Evolutionary conservation across 1,140 invertebrate species (phyloP), one percentile per base, ranked within the genome.

Genomic region (Hycleus cichorii): DNA sequence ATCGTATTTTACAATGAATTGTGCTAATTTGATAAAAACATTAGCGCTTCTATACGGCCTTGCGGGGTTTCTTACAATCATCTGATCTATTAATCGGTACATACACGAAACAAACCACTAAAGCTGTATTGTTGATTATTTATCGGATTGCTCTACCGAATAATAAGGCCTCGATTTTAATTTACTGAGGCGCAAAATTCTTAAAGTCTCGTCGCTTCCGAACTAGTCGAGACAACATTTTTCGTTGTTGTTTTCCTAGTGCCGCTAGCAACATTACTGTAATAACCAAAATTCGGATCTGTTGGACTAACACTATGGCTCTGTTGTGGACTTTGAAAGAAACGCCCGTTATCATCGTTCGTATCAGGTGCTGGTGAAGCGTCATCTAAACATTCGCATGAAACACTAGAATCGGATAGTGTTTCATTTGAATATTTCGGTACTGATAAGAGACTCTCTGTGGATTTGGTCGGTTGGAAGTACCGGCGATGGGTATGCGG

Each of bases 401-500:
- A 84, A 0, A 83, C 62, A 60, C 81, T 81, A 0, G 80, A 82
- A 63, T 87, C 83, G 0, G 82, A 83, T 27, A 81, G 72, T 42
- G 80, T 81, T 44, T 81, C 76, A 12, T 60, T 66, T 42, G 78
- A 76, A 62, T 81, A 81, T 63, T 83, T 81, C 1, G 82, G 78
- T 9, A 81, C 80, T 3, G 84, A 79, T 10, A 90, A 74, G 9
- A 90, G 73, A 66, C 84, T 88, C 69, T 90, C 88, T 0, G 87
- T 89, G 2, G 88, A 90, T 72, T 90, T 90, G 2, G 84, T 88
- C 3, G 83, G 78, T 66, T 77, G 82, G 67, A 75, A 81, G 65
- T 77, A 82, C 66, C 69, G 72, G 67, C 66, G 70, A 68, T 66
- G 78, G 67, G 54, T 75, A 75, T 52, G 75, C 66, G 58, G 76